Evolutionary conservation across 1,140 invertebrate genomes (phyloP), one percentile per base, ranked within the genome.

Genomic region (Drosophila sp.): DNA sequence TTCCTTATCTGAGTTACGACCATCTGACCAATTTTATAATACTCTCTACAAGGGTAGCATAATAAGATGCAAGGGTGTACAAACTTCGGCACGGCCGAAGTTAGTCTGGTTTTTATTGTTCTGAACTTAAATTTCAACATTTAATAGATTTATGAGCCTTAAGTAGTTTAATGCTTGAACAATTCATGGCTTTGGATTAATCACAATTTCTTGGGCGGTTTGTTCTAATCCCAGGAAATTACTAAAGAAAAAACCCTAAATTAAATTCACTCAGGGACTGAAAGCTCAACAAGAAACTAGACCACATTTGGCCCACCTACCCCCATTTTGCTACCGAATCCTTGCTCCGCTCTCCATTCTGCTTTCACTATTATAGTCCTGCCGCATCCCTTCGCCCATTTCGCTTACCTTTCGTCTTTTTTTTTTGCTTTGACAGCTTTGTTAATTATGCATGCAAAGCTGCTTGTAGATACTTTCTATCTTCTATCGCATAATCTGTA

Each of bases 401-500:
- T 58, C 27, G 17, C 40, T 11, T 38, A n/a, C 41, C 40, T 23
- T 40, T 57, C 29, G 23, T 35, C 7, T 38, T 6, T 30, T 30
- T 23, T 32, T 33, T 29, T 25, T 44, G n/a, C 40, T 41, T 41
- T 41, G 40, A 11, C 40, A 41, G 33, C 41, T 30, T 41, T 69
- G 73, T 76, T 77, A 76, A 77, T 77, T 77, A 77, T 77, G 75
- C 75, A 77, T 76, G 73, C 75, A 70, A 76, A 71, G 41, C 62
- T 61, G 62, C 73, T 57, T 77, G 56, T 70, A 77, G 44, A 76
- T 69, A 63, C 60, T 56, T 63, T 69, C 72, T 69, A 33, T 8
- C 5, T 17, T 38, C 25, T 54, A 54, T 76, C 41, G 40, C n/a
- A 41, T n/a, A 23, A 10, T 27, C 44, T 50, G 10, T 10, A 23